Evolutionary conservation across 2,797 vertebrate species (phyloP), one percentile per base, ranked within the genome.

Genomic region (Neosalanx taihuensis): DNA sequence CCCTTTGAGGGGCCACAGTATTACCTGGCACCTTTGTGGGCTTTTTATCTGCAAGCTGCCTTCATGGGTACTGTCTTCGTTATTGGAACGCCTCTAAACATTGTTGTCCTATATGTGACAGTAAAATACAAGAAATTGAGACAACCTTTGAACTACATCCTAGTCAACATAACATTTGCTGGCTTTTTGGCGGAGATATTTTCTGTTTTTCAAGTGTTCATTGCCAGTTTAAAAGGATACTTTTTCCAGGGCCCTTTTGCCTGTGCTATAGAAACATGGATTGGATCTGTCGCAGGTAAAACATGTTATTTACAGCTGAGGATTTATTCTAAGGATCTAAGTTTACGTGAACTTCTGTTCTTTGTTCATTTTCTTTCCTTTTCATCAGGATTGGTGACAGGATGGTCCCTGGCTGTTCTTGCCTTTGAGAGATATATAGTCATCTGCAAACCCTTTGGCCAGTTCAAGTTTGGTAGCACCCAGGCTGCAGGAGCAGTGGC

Each of bases 371-470:
- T 46, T 46, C 41, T 46, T 46, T 46, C 7, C 13, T 46, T 46
- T 61, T 62, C 63, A 4, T n/a, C 82, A 95, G 94, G 91, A 72
- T 81, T 95, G 69, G 92, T 95, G 79, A 94, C 90, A 0, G 73
- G 90, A 59, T 95, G 94, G 93, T 95, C 95, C 4, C 74, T 95
- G 85, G 93, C 93, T 0, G 91, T 95, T 81, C 83, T 95, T 60
- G 93, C 94, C 3, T 90, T 94, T 0, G 93, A 95, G 75, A 85
- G 92, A 71, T 94, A 93, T 72, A 70, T 94, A n/a, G 91, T 94
- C 79, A 94, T 95, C 87, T 95, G 93, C 82, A 95, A 95, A 73
- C 94, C 93, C 0, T 91, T 95, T 0, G 92, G 94, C 61, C 91
- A 87, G 72, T 92, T 95, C 68, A 90, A 86, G 78, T 95, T 95